phyloP scores from a whole-genome alignment of 2,888 invertebrate species.

The Chironomus tentans region DNA sequence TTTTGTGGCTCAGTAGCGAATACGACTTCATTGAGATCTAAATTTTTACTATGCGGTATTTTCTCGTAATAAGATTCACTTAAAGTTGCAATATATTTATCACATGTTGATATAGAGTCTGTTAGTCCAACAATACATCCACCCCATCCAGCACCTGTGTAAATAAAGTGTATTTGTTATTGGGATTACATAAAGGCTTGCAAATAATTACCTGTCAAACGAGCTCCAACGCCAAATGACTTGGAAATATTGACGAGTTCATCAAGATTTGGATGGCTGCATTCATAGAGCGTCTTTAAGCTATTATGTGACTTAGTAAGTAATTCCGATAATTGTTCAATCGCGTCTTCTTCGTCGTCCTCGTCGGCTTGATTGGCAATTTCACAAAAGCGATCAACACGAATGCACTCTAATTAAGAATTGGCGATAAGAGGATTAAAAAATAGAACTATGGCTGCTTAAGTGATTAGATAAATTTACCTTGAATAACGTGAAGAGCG shows the following conservation, averaged over 20 bases:
- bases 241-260: conserved; percentile 64
- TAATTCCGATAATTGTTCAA: conserved; percentile 60
- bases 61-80: conserved; percentile 60
- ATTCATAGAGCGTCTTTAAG: conserved; percentile 77
- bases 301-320: conserved; percentile 88
- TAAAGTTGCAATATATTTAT: conserved; percentile 57
- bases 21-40: conserved; percentile 47
- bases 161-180: background rate
- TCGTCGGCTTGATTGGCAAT: conserved; percentile 44
- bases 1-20: conserved; percentile 55
- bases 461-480: background rate
- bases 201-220: conserved; percentile 59
- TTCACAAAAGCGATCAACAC: conserved; percentile 69
- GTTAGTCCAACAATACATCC: conserved; percentile 79
- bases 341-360: conserved; percentile 40
- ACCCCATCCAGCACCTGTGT: conserved; percentile 81
- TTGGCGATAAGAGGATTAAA: too few species aligned
- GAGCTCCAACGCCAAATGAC: conserved; percentile 65
- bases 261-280: conserved; percentile 84
- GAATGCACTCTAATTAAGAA: conserved; percentile 58
- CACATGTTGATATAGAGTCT: conserved; percentile 49
- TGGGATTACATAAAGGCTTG: conserved; percentile 38
- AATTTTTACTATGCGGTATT: conserved; percentile 45
- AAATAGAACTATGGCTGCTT: too few species aligned
- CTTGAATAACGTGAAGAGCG: conserved; percentile 77